Conservation (phyloP, 2,113 vertebrate species). For the Osmerus mordax region DNA sequence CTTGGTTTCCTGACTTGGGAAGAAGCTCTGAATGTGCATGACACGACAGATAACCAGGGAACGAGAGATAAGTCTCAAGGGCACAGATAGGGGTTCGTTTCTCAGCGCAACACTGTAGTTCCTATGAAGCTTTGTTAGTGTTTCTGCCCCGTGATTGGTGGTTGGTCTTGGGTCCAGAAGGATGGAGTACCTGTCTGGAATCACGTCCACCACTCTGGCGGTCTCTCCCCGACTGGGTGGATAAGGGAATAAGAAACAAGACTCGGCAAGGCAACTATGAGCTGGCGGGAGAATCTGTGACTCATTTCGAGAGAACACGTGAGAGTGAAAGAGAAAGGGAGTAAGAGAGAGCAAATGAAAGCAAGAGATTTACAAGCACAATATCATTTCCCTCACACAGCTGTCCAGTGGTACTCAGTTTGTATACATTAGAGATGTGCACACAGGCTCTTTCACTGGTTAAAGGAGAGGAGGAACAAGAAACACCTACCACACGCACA, state of each 20-base stretch:
- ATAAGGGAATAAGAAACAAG: not conserved
- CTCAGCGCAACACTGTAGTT: not conserved
- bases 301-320: not conserved
- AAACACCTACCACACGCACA: slow-evolving; percentile 8
- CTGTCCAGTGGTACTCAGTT: no score
- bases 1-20: not conserved
- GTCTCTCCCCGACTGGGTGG: no score
- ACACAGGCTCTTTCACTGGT: not conserved
- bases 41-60: slow-evolving; percentile 1
- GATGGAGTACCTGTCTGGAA: not conserved
- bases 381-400: no score
- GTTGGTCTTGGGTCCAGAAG: not conserved
- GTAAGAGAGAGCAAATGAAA: not conserved
- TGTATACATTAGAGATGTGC: not conserved
- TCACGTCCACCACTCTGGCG: not conserved
- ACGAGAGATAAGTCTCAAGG: not conserved
- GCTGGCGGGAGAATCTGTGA: not conserved
- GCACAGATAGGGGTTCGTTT: not conserved
- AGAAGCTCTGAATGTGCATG: not conserved
- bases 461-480: no score
- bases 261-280: not conserved
- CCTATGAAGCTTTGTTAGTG: not conserved
- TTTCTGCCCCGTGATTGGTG: not conserved
- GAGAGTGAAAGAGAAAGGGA: not conserved
- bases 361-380: no score